Conservation (phyloP, 2,113 vertebrate species). For the Lontra canadensis region DNA sequence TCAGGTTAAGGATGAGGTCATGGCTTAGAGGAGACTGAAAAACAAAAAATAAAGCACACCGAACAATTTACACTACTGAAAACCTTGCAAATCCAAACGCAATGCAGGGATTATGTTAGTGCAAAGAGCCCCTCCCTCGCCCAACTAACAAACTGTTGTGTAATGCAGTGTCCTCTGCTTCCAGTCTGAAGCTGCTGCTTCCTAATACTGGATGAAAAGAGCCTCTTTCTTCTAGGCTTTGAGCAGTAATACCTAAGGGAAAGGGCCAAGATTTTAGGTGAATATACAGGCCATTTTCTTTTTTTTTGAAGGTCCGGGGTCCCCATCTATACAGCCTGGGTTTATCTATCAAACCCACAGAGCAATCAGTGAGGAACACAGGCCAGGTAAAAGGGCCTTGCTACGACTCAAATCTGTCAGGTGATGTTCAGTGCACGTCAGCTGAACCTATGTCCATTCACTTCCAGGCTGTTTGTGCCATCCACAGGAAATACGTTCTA, state of each 20-base stretch:
- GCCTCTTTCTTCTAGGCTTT: not conserved
- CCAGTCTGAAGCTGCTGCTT: slow-evolving; percentile 2
- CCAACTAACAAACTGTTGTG: slow-evolving; percentile 3
- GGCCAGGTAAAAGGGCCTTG: not conserved
- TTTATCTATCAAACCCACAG: slow-evolving; percentile 15
- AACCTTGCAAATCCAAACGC: slow-evolving; percentile 48
- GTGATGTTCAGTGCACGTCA: not conserved
- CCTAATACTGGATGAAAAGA: not conserved
- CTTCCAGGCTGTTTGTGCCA: not conserved
- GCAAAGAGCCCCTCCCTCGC: not conserved
- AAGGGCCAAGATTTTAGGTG: slow-evolving; percentile 40
- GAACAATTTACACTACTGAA: slow-evolving; percentile 44
- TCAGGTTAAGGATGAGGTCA: slow-evolving; percentile 99
- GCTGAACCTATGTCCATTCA: not conserved
- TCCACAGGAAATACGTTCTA: not conserved
- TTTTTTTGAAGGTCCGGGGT: not conserved
- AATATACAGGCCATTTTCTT: not conserved
- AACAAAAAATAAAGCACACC: slow-evolving; percentile 71
- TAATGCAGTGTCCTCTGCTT: slow-evolving; percentile 6
- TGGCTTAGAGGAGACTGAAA: slow-evolving; percentile 96
- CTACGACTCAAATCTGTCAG: slow-evolving; percentile 11
- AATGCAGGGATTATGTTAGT: slow-evolving; percentile 16
- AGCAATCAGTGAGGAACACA: not conserved
- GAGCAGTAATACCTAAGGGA: not conserved
- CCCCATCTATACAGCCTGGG: not conserved